These are phyloP conservation scores for Aulostomus chinensis DNA, from an alignment of 2,797 vertebrate genomes.

Conservation along the genomic window DNA sequence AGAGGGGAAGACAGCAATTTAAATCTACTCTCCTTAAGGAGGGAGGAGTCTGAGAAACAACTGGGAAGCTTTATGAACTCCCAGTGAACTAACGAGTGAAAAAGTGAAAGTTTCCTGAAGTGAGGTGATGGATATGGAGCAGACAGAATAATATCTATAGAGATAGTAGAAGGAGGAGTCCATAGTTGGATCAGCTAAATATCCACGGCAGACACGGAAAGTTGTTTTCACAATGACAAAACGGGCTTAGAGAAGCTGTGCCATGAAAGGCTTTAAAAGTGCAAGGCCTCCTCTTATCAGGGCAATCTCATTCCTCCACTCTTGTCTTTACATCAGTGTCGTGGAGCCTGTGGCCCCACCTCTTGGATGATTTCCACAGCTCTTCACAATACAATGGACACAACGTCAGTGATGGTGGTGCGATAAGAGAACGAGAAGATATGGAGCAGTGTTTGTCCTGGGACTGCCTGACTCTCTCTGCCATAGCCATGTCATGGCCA, in stretches of 20 bases:
- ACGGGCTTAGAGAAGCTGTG: constrained; percentile 18
- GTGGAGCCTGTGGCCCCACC: constrained; percentile 6
- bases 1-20: constrained; percentile 63
- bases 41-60: constrained; percentile 45
- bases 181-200: constrained; percentile 38
- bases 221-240: constrained; percentile 35
- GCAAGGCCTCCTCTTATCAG: constrained; percentile 33
- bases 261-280: constrained; percentile 21
- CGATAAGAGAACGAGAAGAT: constrained; percentile 42
- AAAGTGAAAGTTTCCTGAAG: constrained; percentile 72
- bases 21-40: constrained; percentile 49
- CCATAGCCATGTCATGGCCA: constrained; percentile 42
- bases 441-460: constrained; percentile 23
- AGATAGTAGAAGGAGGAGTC: constrained; percentile 57
- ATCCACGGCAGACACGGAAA: constrained; percentile 40
- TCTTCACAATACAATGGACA: constrained; percentile 20
- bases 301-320: constrained; percentile 40
- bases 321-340: constrained; percentile 34
- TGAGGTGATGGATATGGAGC: constrained; percentile 63
- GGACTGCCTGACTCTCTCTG: constrained; percentile 32
- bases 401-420: constrained; percentile 32
- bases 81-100: constrained; percentile 65
- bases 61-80: constrained; percentile 50
- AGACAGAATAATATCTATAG: constrained; percentile 55
- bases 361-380: constrained; percentile 24